Conservation (phyloP, 2,113 vertebrate genomes). For the Amblyornis subalaris region DNA sequence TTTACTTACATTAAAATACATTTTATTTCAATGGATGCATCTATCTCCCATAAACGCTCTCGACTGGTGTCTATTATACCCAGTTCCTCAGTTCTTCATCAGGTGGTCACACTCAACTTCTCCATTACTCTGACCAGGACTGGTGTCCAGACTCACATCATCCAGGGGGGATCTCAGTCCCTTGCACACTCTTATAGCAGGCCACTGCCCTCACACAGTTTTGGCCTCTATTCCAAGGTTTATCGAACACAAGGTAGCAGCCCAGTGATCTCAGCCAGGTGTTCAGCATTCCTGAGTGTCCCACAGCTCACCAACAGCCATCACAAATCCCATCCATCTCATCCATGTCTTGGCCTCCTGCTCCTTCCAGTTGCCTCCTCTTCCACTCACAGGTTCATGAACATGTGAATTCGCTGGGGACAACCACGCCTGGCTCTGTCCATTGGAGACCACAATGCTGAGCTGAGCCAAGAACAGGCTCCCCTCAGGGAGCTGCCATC, state of each 20-base stretch:
- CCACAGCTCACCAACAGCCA: not conserved
- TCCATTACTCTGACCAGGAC: not conserved
- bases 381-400: not conserved
- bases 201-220: not conserved
- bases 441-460: rapidly evolving
- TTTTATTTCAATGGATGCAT: not conserved
- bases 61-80: rapidly evolving
- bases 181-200: rapidly evolving
- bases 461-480: not conserved
- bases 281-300: not conserved
- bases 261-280: not conserved
- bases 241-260: not conserved
- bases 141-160: not conserved
- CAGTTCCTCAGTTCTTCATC: not conserved
- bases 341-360: not conserved
- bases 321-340: not conserved
- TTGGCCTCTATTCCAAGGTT: not conserved
- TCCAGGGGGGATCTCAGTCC: too few relatives aligned
- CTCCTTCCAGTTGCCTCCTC: not conserved
- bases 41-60: not conserved
- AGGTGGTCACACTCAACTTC: not conserved
- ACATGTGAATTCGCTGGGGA: rapidly evolving
- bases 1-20: not conserved
- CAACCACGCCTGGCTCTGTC: not conserved
- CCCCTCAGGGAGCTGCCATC: not conserved